A percentile compares a stretch with the other conserved stretches of the same genome.
These are phyloP conservation scores for Miniopterus natalensis DNA, from an alignment of 2,113 vertebrate genomes.

Conservation along the genomic window DNA sequence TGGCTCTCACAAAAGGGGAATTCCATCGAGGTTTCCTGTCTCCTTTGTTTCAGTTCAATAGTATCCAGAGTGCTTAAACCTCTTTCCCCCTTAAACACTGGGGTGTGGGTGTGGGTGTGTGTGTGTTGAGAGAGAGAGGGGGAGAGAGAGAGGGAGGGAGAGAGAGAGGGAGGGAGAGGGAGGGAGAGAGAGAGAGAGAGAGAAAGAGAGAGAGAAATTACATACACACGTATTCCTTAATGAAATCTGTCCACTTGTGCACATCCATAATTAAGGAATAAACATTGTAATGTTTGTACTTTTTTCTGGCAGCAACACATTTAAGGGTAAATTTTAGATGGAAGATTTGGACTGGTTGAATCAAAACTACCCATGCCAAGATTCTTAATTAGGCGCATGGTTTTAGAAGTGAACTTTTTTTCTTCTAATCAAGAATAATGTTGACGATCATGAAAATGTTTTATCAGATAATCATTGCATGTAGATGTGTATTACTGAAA, in stretches of 20 bases:
- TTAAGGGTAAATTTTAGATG: background rate
- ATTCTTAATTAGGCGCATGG: slow-evolving; percentile 53
- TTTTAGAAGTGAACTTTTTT: slow-evolving; percentile 61
- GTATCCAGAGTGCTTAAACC: slow-evolving; percentile 31
- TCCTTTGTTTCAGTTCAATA: slow-evolving; percentile 70
- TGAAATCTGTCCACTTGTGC: slow-evolving; percentile 18
- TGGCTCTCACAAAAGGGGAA: slow-evolving; percentile 63
- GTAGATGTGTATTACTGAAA: slow-evolving; percentile 63
- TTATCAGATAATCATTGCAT: slow-evolving; percentile 59
- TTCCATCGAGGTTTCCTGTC: slow-evolving; percentile 71
- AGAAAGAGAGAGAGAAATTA: too few relatives aligned
- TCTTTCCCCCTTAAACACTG: slow-evolving; percentile 1
- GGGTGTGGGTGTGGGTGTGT: too few relatives aligned
- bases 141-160: too few relatives aligned
- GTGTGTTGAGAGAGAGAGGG: too few relatives aligned
- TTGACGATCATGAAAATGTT: slow-evolving; percentile 65
- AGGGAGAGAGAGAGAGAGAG: too few relatives aligned
- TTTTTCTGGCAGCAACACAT: background rate
- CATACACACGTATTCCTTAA: background rate
- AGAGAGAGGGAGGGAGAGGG: too few relatives aligned
- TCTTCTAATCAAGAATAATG: slow-evolving; percentile 70
- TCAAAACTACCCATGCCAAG: background rate
- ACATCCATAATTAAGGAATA: background rate
- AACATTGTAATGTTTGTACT: background rate
- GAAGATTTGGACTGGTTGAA: slow-evolving; percentile 10